Evolutionary conservation across 2,888 invertebrate species (phyloP), one percentile per base, ranked within the genome.

Genomic region (Chloroclysta siterata): DNA sequence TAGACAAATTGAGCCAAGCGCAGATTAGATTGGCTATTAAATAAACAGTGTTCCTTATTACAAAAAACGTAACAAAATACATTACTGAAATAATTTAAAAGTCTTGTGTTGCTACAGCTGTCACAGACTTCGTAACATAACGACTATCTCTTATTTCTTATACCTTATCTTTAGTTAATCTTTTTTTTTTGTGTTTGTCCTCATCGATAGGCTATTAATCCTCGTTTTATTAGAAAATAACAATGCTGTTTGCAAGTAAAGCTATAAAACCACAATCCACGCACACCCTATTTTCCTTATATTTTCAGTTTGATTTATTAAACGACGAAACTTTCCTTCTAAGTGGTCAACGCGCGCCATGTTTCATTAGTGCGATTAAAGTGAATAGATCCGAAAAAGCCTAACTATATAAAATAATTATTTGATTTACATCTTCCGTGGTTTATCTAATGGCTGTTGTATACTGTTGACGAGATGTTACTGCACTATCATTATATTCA

Each of bases 211-310:
- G 3, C 22, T 22, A 33, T 33, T 33, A 8, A 33, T 3, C 22
- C 22, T 33, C 7, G 7, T 42, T 22, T 53, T 0, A n/a, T 8
- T n/a, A 15, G 15, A 22, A 10, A 42, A 14, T 17, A 44, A 15
- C 28, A 15, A 41, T 50, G 29, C 44, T 51, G 64, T 70, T 66
- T 58, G 63, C 58, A 63, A 63, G 68, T 66, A 57, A 56, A 68
- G 63, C 53, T 13, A 28, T 36, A 33, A 14, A 7, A 47, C 42
- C 39, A 29, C 33, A 50, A 53, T 36, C 42, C 53, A 39, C 11
- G 11, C 36, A 46, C 36, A 60, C 56, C 57, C 22, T 22, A 22
- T 22, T 14, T 11, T 50, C 52, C 22, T 58, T 66, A 61, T 33
- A 56, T 65, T 63, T 60, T 53, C 52, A 50, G 17, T 65, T 53